Conservation (phyloP, 2,113 vertebrate genomes). For the Phyllostomus discolor region DNA sequence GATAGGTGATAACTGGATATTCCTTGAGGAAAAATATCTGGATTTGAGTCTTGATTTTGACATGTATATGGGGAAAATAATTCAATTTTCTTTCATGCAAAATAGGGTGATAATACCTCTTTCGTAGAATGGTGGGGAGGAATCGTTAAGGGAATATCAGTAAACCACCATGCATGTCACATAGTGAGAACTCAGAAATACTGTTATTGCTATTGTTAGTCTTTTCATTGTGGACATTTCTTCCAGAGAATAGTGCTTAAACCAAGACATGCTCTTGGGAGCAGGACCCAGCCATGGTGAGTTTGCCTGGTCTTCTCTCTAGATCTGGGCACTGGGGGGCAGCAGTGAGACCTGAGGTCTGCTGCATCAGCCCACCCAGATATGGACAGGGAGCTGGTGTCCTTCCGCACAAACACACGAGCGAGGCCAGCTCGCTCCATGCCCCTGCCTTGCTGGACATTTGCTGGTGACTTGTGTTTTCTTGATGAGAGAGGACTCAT, state of each 20-base stretch:
- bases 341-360: neutral
- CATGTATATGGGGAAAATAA: neutral
- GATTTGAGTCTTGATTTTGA: neutral
- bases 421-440: too few species aligned
- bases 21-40: neutral
- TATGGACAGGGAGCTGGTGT: neutral
- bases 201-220: fast-evolving
- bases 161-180: neutral
- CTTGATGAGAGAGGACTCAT: neutral
- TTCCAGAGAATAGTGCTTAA: neutral
- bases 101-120: neutral
- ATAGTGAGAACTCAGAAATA: neutral
- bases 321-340: neutral
- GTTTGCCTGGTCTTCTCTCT: neutral
- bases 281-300: neutral
- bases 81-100: neutral
- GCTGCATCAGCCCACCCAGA: fast-evolving
- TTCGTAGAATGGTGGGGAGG: neutral
- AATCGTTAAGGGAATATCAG: neutral
- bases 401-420: neutral
- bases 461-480: neutral
- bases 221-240: neutral
- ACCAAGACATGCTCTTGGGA: neutral
- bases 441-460: too few species aligned
- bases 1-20: neutral